Conservation (phyloP, 2,888 invertebrate species). For the Amphipyra tragopoginis region DNA sequence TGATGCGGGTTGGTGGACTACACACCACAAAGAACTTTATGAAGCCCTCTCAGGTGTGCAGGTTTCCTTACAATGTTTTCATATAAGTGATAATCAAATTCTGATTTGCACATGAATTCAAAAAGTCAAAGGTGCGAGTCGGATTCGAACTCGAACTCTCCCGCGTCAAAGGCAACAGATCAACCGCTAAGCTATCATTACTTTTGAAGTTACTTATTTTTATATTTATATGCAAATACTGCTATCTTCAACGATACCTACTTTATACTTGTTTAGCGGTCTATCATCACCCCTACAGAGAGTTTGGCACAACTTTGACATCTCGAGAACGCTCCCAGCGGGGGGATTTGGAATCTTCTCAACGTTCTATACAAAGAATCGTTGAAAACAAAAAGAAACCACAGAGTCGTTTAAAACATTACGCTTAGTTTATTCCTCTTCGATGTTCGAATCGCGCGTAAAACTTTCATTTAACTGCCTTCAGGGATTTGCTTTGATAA, state of each 20-base stretch:
- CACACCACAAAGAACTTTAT: no score
- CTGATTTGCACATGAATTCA: no score
- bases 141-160: no score
- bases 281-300: constrained; percentile 46
- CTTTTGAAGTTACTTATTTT: constrained; percentile 10
- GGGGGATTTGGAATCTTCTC: constrained; percentile 56
- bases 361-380: constrained; percentile 40
- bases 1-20: no score
- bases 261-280: constrained; percentile 29
- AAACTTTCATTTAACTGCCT: constrained; percentile 50
- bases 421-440: constrained; percentile 31
- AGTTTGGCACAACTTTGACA: constrained; percentile 56
- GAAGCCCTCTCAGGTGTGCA: no score
- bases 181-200: no score
- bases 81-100: no score
- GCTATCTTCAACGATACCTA: constrained; percentile 19
- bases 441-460: constrained; percentile 27
- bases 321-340: constrained; percentile 53
- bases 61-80: no score
- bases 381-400: constrained; percentile 54
- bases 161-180: no score
- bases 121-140: no score
- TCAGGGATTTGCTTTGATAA: constrained; percentile 38
- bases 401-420: constrained; percentile 49
- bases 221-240: constrained; percentile 20